phyloP scores from a whole-genome alignment of 2,113 vertebrate genomes.

The Engraulis encrasicolus region DNA sequence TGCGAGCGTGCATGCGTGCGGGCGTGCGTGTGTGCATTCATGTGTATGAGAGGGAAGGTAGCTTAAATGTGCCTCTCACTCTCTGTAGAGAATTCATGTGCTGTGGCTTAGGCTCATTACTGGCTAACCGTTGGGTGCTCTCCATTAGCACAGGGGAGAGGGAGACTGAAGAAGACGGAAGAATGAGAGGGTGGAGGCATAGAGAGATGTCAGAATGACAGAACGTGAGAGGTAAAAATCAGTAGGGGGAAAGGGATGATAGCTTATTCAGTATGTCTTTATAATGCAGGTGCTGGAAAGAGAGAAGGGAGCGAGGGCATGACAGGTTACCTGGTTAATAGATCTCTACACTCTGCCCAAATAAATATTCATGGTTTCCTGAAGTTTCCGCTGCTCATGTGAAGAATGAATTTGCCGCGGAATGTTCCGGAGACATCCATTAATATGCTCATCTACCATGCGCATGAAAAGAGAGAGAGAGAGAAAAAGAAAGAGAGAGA shows the following conservation, averaged over 20 bases:
- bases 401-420: conserved; percentile 75
- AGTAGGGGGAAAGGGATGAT: too few species aligned
- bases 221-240: too few species aligned
- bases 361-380: conserved; percentile 76
- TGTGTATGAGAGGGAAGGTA: too few species aligned
- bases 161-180: neutral
- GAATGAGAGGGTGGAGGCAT: too few species aligned
- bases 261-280: too few species aligned
- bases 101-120: neutral
- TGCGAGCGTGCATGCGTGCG: too few species aligned
- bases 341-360: conserved; percentile 50
- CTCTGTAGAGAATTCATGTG: neutral
- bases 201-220: too few species aligned
- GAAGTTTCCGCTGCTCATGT: conserved; percentile 58
- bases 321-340: conserved; percentile 57
- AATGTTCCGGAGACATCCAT: conserved; percentile 64
- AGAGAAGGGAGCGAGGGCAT: conserved; percentile 10
- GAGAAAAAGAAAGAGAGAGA: neutral
- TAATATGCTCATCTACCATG: conserved; percentile 60
- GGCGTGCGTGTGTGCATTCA: too few species aligned
- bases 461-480: conserved; percentile 7
- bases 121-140: neutral
- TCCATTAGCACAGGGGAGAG: neutral
- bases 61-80: neutral
- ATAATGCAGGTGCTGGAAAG: too few species aligned